Evolutionary conservation across 2,113 vertebrate species (phyloP), one percentile per base, ranked within the genome.

Genomic region (Semicossyphus pulcher): DNA sequence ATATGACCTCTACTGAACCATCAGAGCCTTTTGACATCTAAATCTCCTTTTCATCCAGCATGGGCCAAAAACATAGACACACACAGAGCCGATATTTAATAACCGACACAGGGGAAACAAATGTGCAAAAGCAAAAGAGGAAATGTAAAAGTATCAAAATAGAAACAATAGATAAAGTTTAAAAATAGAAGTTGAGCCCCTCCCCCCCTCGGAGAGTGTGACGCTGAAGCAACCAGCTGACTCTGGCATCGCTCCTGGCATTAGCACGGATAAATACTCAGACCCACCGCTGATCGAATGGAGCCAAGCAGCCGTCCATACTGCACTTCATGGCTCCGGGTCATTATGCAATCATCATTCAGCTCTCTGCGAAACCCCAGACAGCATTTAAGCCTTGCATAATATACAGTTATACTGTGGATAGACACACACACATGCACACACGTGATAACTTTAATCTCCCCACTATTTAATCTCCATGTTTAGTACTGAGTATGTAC

Each of bases 401-500:
- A 88, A 89, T 76, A 58, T 79, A 83, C 74, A 71, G 74, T 70
- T 68, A 26, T 72, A 78, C 67, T 78, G 78, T 37, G 48, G 69
- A 68, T 36, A 67, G 63, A 69, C 45, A 52, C 53, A 52, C 32
- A 14, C 63, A 47, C 54, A 41, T 37, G 31, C 76, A 44, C 70
- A 18, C 65, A 72, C 5, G 53, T 39, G 48, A 54, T 64, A 70
- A 64, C 59, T 61, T 61, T 90, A 87, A 89, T 92, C 89, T 84
- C 58, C 62, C 42, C 21, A 14, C 14, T 65, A 84, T 90, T 86
- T 82, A 76, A 91, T 88, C 89, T 88, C 48, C 11, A 9, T 51
- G 31, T 76, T 79, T 66, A 60, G 72, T 1, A 3, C 52, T 2
- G 52, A 69, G 52, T 51, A 52, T 66, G 70, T 85, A 49, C 76